Percentiles rank a stretch among this genome's conserved stretches.
phyloP scores from a whole-genome alignment of 2,888 invertebrate species.

The Autographa pulchrina region DNA sequence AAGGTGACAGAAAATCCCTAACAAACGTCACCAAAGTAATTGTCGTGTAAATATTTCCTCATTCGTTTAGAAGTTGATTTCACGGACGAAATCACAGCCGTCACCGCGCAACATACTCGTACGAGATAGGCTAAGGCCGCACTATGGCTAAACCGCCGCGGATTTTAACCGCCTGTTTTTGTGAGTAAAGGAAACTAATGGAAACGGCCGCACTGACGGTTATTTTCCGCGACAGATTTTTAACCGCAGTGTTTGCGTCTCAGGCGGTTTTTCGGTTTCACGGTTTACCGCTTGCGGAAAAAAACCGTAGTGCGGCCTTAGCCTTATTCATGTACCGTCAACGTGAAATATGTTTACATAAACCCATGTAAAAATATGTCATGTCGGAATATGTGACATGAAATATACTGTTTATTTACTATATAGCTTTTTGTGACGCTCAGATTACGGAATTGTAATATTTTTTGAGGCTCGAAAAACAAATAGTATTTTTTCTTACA shows the following conservation, averaged over 20 bases:
- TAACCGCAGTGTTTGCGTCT: not conserved
- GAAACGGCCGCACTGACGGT: too few relatives aligned
- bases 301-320: too few relatives aligned
- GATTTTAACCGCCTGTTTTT: too few relatives aligned
- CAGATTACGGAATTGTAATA: not conserved
- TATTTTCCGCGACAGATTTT: too few relatives aligned
- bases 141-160: too few relatives aligned
- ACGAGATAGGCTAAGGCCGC: too few relatives aligned
- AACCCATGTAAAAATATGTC: constrained; percentile 19
- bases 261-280: too few relatives aligned
- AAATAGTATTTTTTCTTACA: not conserved
- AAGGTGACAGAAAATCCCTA: not conserved
- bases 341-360: constrained; percentile 22
- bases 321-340: constrained; percentile 5
- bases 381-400: constrained; percentile 14
- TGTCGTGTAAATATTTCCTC: constrained; percentile 1
- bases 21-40: not conserved
- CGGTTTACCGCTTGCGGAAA: too few relatives aligned
- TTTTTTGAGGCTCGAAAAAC: not conserved
- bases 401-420: constrained; percentile 4
- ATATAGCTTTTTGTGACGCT: not conserved
- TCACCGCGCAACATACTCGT: not conserved
- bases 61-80: constrained; percentile 3
- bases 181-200: too few relatives aligned
- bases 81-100: not conserved